phyloP scores from a whole-genome alignment of 2,113 vertebrate species.

The Lethenteron reissneri region DNA sequence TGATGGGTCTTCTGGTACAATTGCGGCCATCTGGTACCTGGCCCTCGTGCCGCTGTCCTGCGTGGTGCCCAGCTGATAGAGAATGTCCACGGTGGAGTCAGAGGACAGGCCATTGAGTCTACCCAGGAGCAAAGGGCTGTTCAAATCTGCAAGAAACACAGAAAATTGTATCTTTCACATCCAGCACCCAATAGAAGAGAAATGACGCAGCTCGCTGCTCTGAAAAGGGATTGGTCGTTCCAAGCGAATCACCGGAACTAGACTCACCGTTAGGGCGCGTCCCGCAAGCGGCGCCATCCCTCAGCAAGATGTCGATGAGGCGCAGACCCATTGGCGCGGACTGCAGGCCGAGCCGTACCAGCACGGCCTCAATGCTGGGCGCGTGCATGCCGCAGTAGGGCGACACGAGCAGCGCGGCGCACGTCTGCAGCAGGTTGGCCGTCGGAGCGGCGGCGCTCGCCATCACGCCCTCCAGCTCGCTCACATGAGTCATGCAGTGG shows the following conservation, averaged over 20 bases:
- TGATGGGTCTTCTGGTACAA: no score
- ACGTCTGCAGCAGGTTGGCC: conserved; percentile 85
- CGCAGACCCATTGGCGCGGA: conserved; percentile 83
- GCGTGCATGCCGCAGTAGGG: conserved; percentile 98
- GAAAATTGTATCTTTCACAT: background rate
- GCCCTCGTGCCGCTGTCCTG: conserved; percentile 92
- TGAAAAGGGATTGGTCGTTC: no score
- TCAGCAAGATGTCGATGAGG: conserved; percentile 82
- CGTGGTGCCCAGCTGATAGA: conserved; percentile 91
- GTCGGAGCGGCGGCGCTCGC: conserved; percentile 86
- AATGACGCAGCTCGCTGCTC: no score
- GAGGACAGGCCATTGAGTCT: conserved; percentile 89
- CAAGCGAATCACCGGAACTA: no score
- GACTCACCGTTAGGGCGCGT: conserved; percentile 37
- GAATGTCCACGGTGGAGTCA: conserved; percentile 94
- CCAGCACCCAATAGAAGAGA: background rate
- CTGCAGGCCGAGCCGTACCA: conserved; percentile 91
- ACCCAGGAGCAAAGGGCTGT: conserved; percentile 90
- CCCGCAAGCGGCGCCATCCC: conserved; percentile 84
- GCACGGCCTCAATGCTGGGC: conserved; percentile 85
- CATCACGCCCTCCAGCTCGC: conserved; percentile 92
- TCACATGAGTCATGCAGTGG: conserved; percentile 90
- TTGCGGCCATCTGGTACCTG: conserved; percentile 30
- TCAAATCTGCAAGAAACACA: conserved; percentile 38
- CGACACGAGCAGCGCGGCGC: conserved; percentile 84